A percentile compares a stretch with the other conserved stretches of the same genome.
Evolutionary conservation across 1,140 invertebrate genomes (phyloP).

Genomic region (Papilio dardanus): DNA sequence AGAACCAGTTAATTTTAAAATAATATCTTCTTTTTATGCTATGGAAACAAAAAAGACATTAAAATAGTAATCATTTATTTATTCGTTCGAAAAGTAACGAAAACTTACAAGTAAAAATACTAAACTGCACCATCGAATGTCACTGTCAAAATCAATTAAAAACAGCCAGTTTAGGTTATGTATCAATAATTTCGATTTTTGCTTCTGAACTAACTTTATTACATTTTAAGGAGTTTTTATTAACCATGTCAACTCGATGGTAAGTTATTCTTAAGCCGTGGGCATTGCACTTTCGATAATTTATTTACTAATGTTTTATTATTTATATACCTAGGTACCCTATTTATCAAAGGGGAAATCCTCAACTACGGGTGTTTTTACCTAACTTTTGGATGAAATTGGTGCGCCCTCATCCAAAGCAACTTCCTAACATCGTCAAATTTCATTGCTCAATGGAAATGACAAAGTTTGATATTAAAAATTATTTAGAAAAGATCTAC

Average conservation of each 20-base stretch:
- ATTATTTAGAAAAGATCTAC: constrained; percentile 98
- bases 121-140: neutral
- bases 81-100: neutral
- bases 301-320: constrained; percentile 10
- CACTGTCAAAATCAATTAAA: constrained; percentile 20
- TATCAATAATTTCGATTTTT: neutral
- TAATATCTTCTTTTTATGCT: too few species aligned
- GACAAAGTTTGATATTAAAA: constrained; percentile 93
- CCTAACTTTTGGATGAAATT: constrained; percentile 98
- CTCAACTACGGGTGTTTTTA: constrained; percentile 93
- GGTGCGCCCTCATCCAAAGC: constrained; percentile 85
- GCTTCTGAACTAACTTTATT: neutral
- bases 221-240: neutral
- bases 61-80: too few species aligned
- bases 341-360: constrained; percentile 93
- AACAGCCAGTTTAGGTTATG: neutral
- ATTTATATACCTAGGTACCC: constrained; percentile 86
- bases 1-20: too few species aligned
- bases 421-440: constrained; percentile 89
- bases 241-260: constrained; percentile 5
- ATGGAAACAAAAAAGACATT: too few species aligned
- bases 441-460: constrained; percentile 95
- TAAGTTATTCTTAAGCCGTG: neutral
- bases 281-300: neutral
- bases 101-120: neutral